A percentile compares a stretch with the other conserved stretches of the same genome.
phyloP scores from a whole-genome alignment of 1,140 invertebrate genomes.

The Megalopta genalis region DNA sequence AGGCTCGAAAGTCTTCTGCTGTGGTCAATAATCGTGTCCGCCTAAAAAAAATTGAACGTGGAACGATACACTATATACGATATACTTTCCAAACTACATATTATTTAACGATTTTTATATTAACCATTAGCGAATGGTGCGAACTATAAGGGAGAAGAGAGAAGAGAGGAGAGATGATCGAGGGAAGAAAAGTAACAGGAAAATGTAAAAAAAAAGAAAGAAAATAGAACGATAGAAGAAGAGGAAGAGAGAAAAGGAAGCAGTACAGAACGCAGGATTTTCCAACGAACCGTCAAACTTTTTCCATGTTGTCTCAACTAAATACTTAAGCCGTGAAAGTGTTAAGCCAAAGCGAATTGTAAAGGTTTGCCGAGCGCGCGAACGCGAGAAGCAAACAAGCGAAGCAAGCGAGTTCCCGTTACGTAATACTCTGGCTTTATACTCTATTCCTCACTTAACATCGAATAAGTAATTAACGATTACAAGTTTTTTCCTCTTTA shows the following conservation, averaged over 20 bases:
- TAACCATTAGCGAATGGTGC: slow-evolving; percentile 5
- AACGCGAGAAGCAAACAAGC: too few species aligned
- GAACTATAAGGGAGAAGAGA: not conserved
- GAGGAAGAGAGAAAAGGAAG: not conserved
- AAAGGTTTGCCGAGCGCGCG: not conserved
- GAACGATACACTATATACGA: slow-evolving; percentile 4
- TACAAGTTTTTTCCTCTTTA: slow-evolving; percentile 46
- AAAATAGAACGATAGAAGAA: too few species aligned
- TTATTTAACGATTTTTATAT: slow-evolving; percentile 23
- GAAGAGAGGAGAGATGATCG: too few species aligned
- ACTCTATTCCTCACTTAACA: slow-evolving; percentile 30
- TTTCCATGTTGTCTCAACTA: slow-evolving; percentile 32
- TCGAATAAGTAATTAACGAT: slow-evolving; percentile 30
- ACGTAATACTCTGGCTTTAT: not conserved
- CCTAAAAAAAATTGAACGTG: not conserved
- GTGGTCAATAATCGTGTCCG: not conserved
- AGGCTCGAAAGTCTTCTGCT: slow-evolving; percentile 24
- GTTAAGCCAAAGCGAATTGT: not conserved
- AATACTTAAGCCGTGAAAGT: slow-evolving; percentile 14
- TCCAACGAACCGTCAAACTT: slow-evolving; percentile 35
- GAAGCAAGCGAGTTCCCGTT: not conserved
- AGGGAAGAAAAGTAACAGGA: not conserved
- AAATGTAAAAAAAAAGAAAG: not conserved
- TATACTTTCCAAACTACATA: slow-evolving; percentile 15
- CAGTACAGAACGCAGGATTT: slow-evolving; percentile 32